Evolutionary conservation across 1,140 invertebrate genomes (phyloP), one percentile per base, ranked within the genome.

Genomic region (Hypsibius dujardini): DNA sequence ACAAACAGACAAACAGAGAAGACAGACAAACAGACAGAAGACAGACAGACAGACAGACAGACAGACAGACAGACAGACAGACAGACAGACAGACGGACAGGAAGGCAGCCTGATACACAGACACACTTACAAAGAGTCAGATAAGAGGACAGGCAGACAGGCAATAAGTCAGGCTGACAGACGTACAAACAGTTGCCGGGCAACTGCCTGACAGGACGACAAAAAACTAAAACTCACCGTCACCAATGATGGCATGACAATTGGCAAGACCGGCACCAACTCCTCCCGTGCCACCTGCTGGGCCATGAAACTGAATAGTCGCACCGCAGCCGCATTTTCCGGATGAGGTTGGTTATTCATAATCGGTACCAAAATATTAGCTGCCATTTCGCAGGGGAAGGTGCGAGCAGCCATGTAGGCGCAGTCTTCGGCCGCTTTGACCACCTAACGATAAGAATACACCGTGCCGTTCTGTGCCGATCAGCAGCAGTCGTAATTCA

Each of bases 401-500:
- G 3, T 14, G 7, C 42, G 7, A 42, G 42, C 62, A 42, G 62
- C 62, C 42, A 14, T 3, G 3, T 14, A 42, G 12, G 45, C 42
- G 42, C 62, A 67, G 3, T 67, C 62, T 7, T 67, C 62, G 3
- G 62, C 62, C 7, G 62, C 62, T 42, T 67, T 67, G 7, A 67
- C 42, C 62, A 67, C 62, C 62, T 67, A 67, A 14, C 62, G 45
- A 42, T 42, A 67, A 7, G 45, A 67, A 67, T 14, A 7, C 12
- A 67, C 62, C 7, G 3, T 67, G 12, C 7, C 12, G 62, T 14
- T 46, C 12, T 45, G 7, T 1, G 42, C 15, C 50, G 46, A 45
- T 45, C 15, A 71, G n/a, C 46, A 46, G 46, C 50, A 70, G 47
- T 70, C 56, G 45, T 46, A n/a, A 73, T 40, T 71, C 46, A 73